phyloP scores from a whole-genome alignment of 2,888 invertebrate genomes.

The Pherbina coryleti region DNA sequence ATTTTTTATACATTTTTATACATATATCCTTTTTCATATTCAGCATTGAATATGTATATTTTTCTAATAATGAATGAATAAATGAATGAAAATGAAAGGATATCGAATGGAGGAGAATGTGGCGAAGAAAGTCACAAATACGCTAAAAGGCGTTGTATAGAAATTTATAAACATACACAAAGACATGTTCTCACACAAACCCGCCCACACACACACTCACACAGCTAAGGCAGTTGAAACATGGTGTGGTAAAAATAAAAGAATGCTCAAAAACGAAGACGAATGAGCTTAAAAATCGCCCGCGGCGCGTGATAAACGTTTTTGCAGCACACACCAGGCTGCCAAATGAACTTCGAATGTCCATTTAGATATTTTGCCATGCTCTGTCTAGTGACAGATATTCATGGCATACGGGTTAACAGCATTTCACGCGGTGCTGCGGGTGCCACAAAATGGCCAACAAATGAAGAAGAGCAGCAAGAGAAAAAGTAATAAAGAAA shows the following conservation, averaged over 20 bases:
- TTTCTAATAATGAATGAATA: constrained; percentile 64
- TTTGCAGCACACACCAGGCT: constrained; percentile 36
- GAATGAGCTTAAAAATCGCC: constrained; percentile 61
- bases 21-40: constrained; percentile 45
- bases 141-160: background rate
- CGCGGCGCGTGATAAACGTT: constrained; percentile 59
- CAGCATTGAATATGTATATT: constrained; percentile 48
- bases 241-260: background rate
- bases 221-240: constrained; percentile 42
- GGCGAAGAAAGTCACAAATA: constrained; percentile 10
- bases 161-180: background rate
- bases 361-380: constrained; percentile 50
- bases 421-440: constrained; percentile 23
- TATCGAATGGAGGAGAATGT: constrained; percentile 51
- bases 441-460: background rate
- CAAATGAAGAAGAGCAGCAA: background rate
- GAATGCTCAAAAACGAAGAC: constrained; percentile 50
- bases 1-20: constrained; percentile 16
- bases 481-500: background rate
- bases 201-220: background rate
- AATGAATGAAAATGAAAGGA: constrained; percentile 50
- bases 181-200: background rate
- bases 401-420: constrained; percentile 39
- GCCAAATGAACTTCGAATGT: constrained; percentile 58
- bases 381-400: constrained; percentile 12